Percentiles rank a stretch among this genome's conserved stretches.
Conservation (phyloP, 2,888 invertebrate species). For the Lasioglossum oenotherae region DNA sequence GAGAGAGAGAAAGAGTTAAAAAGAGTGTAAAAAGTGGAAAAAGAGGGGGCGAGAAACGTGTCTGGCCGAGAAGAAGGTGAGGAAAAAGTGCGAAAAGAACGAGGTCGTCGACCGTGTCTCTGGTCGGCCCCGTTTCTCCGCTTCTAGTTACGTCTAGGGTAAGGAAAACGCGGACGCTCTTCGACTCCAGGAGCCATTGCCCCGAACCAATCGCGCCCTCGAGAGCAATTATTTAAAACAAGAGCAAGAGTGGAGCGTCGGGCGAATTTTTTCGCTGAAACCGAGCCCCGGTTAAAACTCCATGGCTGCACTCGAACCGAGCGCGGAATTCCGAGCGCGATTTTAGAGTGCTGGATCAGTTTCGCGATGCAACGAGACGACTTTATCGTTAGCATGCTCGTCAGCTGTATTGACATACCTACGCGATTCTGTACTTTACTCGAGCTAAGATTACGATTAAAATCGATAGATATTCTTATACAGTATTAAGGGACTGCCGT, state of each 20-base stretch:
- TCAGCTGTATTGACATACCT: neutral
- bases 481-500: no score
- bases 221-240: slow-evolving; percentile 57
- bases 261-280: slow-evolving; percentile 14
- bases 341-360: neutral
- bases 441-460: neutral
- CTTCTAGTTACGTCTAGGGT: slow-evolving; percentile 49
- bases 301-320: neutral
- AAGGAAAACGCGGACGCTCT: slow-evolving; percentile 32
- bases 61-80: slow-evolving; percentile 12
- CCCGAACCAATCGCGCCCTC: slow-evolving; percentile 54
- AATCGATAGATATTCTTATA: no score
- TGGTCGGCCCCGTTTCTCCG: slow-evolving; percentile 50
- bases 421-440: neutral
- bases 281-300: neutral
- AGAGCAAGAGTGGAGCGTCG: neutral
- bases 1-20: neutral
- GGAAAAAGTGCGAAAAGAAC: slow-evolving; percentile 42
- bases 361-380: neutral
- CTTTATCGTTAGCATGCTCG: neutral
- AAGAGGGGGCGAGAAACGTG: neutral
- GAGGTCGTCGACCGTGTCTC: slow-evolving; percentile 60
- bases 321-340: neutral
- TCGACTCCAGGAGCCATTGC: slow-evolving; percentile 40
- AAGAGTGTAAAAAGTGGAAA: neutral